A percentile compares a stretch with the other conserved stretches of the same genome.
Conservation (phyloP, 37 sponge, comb jelly and placozoan species). For the Chondrilla cf. caribensis region DNA sequence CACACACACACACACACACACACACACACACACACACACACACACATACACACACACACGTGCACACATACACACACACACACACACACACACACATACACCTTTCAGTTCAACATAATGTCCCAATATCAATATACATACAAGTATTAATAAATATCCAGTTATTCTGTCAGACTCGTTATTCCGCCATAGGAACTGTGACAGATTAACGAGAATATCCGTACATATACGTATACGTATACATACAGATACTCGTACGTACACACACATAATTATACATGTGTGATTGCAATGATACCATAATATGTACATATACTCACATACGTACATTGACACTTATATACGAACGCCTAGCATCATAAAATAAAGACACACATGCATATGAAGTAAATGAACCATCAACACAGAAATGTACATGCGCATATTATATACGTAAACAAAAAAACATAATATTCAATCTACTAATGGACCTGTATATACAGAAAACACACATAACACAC, state of each 20-base stretch:
- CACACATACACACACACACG: slow-evolving; percentile 55
- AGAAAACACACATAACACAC: too few relatives aligned
- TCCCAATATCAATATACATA: neutral
- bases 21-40: slow-evolving; percentile 41
- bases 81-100: slow-evolving; percentile 25
- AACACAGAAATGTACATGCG: slow-evolving; percentile 19
- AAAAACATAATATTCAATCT: too few relatives aligned
- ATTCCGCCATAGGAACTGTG: too few relatives aligned
- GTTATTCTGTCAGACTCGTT: too few relatives aligned
- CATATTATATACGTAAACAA: slow-evolving; percentile 9
- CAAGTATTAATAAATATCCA: neutral
- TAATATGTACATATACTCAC: neutral
- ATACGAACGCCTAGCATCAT: too few relatives aligned
- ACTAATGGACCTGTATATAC: too few relatives aligned
- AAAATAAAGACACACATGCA: slow-evolving; percentile 3
- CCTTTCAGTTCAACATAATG: neutral
- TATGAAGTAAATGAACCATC: neutral
- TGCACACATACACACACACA: slow-evolving; percentile 46
- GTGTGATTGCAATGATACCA: neutral
- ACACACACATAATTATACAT: neutral
- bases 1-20: slow-evolving; percentile 6
- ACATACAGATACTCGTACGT: neutral
- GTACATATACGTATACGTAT: neutral
- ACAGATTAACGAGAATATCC: too few relatives aligned
- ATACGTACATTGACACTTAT: neutral